Evolutionary conservation across 2,113 vertebrate species (phyloP), one percentile per base, ranked within the genome.

Genomic region (Leucoraja erinaceus): DNA sequence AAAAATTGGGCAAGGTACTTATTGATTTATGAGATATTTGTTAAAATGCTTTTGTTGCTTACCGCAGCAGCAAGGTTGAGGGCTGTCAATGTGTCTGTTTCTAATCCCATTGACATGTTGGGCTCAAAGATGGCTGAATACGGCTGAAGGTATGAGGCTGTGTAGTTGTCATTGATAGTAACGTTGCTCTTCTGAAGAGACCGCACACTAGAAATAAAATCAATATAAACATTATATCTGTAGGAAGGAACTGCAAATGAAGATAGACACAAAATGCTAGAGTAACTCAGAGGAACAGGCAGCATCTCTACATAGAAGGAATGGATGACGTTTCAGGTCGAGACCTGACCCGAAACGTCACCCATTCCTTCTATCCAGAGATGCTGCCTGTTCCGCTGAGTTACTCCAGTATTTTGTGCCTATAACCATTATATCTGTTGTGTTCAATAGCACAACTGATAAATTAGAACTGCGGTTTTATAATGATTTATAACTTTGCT

Each of bases 51-150:
- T 93, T 77, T 93, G 94, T 63, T 93, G 97, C 98, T 97, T 96
- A 99, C 99, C 81, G 94, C 98, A 93, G 99, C 96, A 93, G 95
- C 98, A 38, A 99, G 95, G 93, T 99, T 99, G 93, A 99, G 95
- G 8, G 96, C 83, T 0, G 96, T 98, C 94, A 98, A 4, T 0
- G 0, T 93, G 93, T 99, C 98, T 0, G 97, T 93, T 94, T 99
- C 98, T 22, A 96, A 0, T 66, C 99, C 99, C 92, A 96, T 68
- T 0, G 98, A 99, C 95, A 97, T 93, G 5, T 94, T 88, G 0
- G 96, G 97, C 76, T 97, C 97, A 94, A 99, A 99, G 81, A 93
- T 94, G 94, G 98, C 98, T 3, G 93, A 92, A 0, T 94, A 93
- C 7, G 98, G 98, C 94, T 98, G 94, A 56, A 96, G 3, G 93